A percentile compares a stretch with the other conserved stretches of the same genome.
Evolutionary conservation across 1,140 invertebrate species (phyloP).

Genomic region (Lycorma delicatula): DNA sequence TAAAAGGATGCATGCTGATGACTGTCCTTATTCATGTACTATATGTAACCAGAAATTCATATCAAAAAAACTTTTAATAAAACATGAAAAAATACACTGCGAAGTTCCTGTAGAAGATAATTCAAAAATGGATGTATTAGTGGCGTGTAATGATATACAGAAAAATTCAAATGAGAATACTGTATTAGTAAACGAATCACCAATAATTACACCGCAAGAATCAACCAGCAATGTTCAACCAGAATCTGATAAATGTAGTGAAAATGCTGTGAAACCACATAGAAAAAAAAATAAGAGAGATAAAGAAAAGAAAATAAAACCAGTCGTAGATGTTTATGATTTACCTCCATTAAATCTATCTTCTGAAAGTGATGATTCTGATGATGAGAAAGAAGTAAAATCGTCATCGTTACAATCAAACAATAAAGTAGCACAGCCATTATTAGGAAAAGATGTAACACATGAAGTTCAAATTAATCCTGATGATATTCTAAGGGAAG

Average conservation of each 20-base stretch:
- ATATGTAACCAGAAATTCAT: slow-evolving; percentile 70
- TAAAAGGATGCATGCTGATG: slow-evolving; percentile 62
- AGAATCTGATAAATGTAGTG: neutral
- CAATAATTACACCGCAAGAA: too few relatives aligned
- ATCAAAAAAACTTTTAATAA: slow-evolving; percentile 63
- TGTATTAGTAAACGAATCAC: slow-evolving; percentile 30
- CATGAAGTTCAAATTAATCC: slow-evolving; percentile 4
- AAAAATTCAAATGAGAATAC: neutral
- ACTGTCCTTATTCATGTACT: slow-evolving; percentile 57
- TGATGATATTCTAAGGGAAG: neutral
- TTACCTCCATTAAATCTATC: slow-evolving; percentile 69
- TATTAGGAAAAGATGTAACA: too few relatives aligned
- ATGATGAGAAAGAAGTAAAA: slow-evolving; percentile 40
- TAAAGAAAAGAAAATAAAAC: slow-evolving; percentile 28
- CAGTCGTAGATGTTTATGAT: slow-evolving; percentile 54
- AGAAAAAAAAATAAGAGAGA: slow-evolving; percentile 27
- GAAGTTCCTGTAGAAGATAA: slow-evolving; percentile 13
- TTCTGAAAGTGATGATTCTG: slow-evolving; percentile 65
- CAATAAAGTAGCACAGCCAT: too few relatives aligned
- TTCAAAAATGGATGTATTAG: neutral
- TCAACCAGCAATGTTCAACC: slow-evolving; percentile 18
- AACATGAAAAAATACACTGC: slow-evolving; percentile 51
- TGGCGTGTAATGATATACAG: neutral
- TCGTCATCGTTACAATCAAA: too few relatives aligned
- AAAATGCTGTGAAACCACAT: slow-evolving; percentile 23